These are phyloP conservation scores for Dissostichus mawsoni DNA, from an alignment of 2,113 vertebrate species.

Conservation along the genomic window DNA sequence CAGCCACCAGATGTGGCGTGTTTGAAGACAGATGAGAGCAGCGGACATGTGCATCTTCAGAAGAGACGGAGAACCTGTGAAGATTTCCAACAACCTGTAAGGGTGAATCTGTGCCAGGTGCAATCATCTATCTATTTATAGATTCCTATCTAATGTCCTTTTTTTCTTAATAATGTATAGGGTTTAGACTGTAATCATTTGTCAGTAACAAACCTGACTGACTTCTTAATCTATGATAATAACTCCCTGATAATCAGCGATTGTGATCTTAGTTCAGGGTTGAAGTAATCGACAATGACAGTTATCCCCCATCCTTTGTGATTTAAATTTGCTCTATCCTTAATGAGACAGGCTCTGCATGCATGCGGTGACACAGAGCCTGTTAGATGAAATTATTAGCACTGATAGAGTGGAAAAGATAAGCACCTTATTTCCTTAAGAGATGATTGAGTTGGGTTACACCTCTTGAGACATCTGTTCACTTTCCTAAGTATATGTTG, in stretches of 20 bases:
- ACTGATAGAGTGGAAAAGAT: constrained; percentile 39
- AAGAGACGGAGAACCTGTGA: constrained; percentile 22
- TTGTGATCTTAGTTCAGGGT: constrained; percentile 42
- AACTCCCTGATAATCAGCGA: constrained; percentile 29
- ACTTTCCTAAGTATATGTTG: constrained; percentile 1
- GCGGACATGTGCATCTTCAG: constrained; percentile 39
- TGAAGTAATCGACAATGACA: constrained; percentile 54
- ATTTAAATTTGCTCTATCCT: constrained; percentile 51
- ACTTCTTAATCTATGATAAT: constrained; percentile 34
- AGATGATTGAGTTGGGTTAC: constrained; percentile 42
- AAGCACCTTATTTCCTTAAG: constrained; percentile 39
- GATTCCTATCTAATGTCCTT: neutral
- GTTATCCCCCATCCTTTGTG: constrained; percentile 48
- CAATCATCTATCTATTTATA: neutral
- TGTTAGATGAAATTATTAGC: constrained; percentile 61
- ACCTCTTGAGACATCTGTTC: constrained; percentile 16
- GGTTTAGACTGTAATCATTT: constrained; percentile 13
- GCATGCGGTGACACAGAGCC: constrained; percentile 36
- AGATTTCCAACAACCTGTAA: constrained; percentile 39
- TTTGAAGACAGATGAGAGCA: constrained; percentile 74
- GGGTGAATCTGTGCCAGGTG: constrained; percentile 40
- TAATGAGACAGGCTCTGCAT: constrained; percentile 64
- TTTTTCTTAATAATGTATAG: neutral
- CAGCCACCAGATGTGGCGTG: constrained; percentile 67
- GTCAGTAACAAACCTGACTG: constrained; percentile 19